Conservation (phyloP, 92 coral and sea anemone species). For the Plumapathes pennacea region DNA sequence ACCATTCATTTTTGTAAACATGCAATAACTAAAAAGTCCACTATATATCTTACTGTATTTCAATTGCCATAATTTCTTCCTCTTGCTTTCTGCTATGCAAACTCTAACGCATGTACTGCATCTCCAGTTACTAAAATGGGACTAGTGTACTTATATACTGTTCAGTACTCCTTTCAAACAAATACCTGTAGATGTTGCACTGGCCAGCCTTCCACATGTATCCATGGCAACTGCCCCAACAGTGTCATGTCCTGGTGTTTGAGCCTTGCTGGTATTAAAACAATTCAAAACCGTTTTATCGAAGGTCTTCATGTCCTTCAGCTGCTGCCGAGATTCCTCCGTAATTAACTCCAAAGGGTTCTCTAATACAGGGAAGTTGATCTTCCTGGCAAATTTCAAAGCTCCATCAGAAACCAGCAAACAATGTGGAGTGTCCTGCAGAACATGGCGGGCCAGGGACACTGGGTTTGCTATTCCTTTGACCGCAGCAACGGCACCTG, state of each 20-base stretch:
- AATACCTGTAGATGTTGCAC: slow-evolving; percentile 99
- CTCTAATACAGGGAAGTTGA: slow-evolving; percentile 61
- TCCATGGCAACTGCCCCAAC: slow-evolving; percentile 99
- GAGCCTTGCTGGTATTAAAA: slow-evolving; percentile 4
- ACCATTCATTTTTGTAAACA: too few species aligned
- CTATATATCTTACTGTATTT: too few species aligned
- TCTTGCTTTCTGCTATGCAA: too few species aligned
- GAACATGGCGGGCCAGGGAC: slow-evolving; percentile 77
- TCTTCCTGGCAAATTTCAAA: slow-evolving; percentile 70
- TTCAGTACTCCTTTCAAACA: too few species aligned
- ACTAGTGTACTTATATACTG: too few species aligned
- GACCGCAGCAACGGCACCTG: slow-evolving; percentile 92
- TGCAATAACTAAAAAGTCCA: too few species aligned
- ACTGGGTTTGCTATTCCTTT: slow-evolving; percentile 80
- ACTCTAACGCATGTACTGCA: too few species aligned
- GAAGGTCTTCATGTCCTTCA: slow-evolving; percentile 19
- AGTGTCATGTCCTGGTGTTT: slow-evolving; percentile 68
- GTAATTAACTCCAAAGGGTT: slow-evolving; percentile 70
- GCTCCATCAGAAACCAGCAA: slow-evolving; percentile 74
- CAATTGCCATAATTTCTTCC: too few species aligned
- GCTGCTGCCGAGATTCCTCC: slow-evolving; percentile 50
- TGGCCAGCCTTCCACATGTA: slow-evolving; percentile 72
- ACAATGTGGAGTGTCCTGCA: slow-evolving; percentile 80
- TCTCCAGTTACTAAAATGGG: too few species aligned
- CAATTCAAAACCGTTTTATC: slow-evolving; percentile 6